These are phyloP conservation scores for Puffinus mauretanicus DNA, from an alignment of 2,113 vertebrate genomes.

Conservation along the genomic window DNA sequence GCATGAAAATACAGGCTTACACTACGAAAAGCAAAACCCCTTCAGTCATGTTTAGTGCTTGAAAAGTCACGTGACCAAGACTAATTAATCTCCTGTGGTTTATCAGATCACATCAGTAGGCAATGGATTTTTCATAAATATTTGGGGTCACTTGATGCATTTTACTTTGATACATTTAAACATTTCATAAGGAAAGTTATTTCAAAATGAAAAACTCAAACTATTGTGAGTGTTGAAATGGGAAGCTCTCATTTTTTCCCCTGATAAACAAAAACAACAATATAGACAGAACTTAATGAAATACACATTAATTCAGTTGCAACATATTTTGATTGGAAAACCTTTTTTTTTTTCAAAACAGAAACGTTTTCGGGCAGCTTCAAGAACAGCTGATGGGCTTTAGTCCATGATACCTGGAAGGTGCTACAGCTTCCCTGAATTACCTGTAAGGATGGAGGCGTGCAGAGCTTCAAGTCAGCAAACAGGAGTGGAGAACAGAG, in stretches of 20 bases:
- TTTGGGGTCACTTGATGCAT: background rate
- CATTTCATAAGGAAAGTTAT: background rate
- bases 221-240: background rate
- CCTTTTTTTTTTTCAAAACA: background rate
- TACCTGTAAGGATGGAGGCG: background rate
- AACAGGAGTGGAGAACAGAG: background rate
- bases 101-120: slow-evolving; percentile 21
- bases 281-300: background rate
- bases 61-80: slow-evolving; percentile 15
- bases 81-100: slow-evolving; percentile 52
- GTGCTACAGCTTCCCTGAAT: background rate
- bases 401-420: background rate
- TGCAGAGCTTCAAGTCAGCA: background rate
- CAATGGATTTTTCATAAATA: background rate
- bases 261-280: background rate
- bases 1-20: background rate
- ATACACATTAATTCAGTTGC: background rate
- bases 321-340: background rate
- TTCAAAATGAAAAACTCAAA: background rate
- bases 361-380: background rate
- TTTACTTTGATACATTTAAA: slow-evolving; percentile 25
- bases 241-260: background rate
- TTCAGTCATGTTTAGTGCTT: slow-evolving; percentile 26
- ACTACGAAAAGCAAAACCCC: background rate
- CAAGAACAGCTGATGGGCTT: background rate